Conservation (phyloP, 2,888 invertebrate genomes). For the Tortricodes alternella region DNA sequence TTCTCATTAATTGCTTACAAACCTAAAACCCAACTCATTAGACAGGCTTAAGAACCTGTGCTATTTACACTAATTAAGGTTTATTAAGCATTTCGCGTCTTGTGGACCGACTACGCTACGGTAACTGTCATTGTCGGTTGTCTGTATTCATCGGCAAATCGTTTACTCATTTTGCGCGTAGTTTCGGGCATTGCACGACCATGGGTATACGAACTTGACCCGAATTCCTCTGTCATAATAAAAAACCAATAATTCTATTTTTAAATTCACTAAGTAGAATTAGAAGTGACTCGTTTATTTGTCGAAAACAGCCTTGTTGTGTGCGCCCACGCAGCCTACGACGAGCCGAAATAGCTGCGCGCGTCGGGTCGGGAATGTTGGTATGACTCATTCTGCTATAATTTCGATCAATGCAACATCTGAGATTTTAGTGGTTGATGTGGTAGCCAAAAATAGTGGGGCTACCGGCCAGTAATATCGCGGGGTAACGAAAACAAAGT, state of each 20-base stretch:
- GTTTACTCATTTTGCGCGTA: too few relatives aligned
- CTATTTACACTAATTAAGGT: too few relatives aligned
- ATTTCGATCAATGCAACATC: conserved; percentile 70
- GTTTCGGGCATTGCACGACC: background rate
- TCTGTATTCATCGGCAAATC: too few relatives aligned
- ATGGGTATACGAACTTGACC: conserved; percentile 45
- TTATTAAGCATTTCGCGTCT: too few relatives aligned
- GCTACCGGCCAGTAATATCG: conserved; percentile 19
- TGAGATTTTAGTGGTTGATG: conserved; percentile 50
- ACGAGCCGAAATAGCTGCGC: conserved; percentile 58
- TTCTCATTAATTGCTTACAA: background rate
- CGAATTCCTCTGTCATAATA: conserved; percentile 41
- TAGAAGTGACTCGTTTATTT: conserved; percentile 58
- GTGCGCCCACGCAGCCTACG: conserved; percentile 64
- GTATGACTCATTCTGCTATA: conserved; percentile 65
- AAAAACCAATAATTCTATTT: conserved; percentile 32
- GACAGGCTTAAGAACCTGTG: too few relatives aligned
- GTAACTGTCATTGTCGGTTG: too few relatives aligned
- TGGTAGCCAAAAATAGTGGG: conserved; percentile 50
- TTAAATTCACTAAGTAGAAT: conserved; percentile 39
- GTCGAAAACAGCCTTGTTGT: conserved; percentile 74
- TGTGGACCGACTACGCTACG: too few relatives aligned
- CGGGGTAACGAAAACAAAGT: conserved; percentile 5
- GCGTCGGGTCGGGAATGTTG: conserved; percentile 54
- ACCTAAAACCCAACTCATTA: background rate